Evolutionary conservation across 2,113 vertebrate genomes (phyloP).

Genomic region (Salvelinus fontinalis): DNA sequence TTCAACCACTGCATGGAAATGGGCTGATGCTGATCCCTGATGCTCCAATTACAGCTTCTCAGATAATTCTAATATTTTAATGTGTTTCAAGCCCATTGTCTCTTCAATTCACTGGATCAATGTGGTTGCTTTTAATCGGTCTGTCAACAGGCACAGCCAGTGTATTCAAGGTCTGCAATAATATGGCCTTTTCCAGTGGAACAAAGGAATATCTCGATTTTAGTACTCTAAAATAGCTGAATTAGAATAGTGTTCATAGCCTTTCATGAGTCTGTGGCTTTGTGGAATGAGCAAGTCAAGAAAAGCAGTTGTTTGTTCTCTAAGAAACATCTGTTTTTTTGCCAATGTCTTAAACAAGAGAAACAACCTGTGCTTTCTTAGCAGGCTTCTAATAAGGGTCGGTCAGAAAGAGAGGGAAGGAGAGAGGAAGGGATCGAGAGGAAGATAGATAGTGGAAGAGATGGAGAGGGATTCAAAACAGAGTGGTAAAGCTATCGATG

Average conservation of each 20-base stretch:
- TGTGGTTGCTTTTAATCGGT: constrained; percentile 42
- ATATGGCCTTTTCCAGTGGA: constrained; percentile 40
- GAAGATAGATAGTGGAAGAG: neutral
- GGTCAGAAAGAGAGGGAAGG: constrained; percentile 6
- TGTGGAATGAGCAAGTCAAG: neutral
- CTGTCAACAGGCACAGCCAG: constrained; percentile 30
- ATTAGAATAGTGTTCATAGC: constrained; percentile 10
- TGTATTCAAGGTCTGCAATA: constrained; percentile 30
- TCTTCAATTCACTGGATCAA: constrained; percentile 30
- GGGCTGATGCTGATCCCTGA: constrained; percentile 28
- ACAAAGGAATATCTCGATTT: constrained; percentile 50
- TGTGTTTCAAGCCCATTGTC: constrained; percentile 48
- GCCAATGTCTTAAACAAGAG: neutral
- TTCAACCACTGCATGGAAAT: constrained; percentile 35
- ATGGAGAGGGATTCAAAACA: neutral
- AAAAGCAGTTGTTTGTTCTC: neutral
- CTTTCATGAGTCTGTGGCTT: constrained; percentile 16
- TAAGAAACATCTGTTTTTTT: neutral
- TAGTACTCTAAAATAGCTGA: constrained; percentile 49
- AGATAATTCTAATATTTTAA: constrained; percentile 55
- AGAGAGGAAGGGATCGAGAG: neutral
- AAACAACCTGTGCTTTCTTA: too few species aligned
- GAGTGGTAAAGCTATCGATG: constrained; percentile 26
- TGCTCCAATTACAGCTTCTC: constrained; percentile 44
- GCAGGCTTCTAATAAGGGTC: too few species aligned